Conservation (phyloP, 1,140 invertebrate species). For the Hypsibius dujardini region DNA sequence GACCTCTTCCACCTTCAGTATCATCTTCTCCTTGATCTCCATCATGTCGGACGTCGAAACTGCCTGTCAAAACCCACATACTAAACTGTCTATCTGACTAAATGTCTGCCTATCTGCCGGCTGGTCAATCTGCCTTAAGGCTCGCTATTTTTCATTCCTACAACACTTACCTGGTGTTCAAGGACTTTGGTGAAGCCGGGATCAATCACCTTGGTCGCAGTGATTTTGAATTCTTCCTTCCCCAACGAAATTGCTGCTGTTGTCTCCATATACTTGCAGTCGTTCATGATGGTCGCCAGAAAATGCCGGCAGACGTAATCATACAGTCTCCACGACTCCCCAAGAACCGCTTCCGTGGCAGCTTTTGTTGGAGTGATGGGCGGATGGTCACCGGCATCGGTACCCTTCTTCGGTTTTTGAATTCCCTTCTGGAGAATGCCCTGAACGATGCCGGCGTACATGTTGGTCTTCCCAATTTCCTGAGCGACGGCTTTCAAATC, state of each 20-base stretch:
- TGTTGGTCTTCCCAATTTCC: background rate
- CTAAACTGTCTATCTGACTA: background rate
- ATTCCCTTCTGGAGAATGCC: conserved; percentile 35
- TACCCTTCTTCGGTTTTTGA: conserved; percentile 63
- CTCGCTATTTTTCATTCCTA: no score
- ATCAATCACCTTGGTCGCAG: conserved; percentile 66
- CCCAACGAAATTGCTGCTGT: conserved; percentile 58
- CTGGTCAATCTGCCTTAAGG: no score
- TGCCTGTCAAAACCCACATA: conserved; percentile 3
- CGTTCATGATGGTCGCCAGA: conserved; percentile 59
- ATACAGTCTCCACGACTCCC: conserved; percentile 78
- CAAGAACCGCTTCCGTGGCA: conserved; percentile 55
- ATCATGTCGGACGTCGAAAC: background rate
- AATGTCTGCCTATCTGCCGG: no score
- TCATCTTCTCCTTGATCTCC: conserved; percentile 1
- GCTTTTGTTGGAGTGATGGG: conserved; percentile 92
- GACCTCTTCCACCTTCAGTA: conserved; percentile 33
- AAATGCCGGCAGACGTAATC: conserved; percentile 94
- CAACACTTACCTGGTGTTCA: conserved; percentile 53
- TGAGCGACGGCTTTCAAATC: conserved; percentile 43
- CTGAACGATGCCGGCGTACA: background rate
- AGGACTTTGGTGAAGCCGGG: conserved; percentile 82
- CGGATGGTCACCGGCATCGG: conserved; percentile 93
- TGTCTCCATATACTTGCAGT: conserved; percentile 71
- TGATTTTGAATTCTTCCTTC: conserved; percentile 62